Evolutionary conservation across 2,888 invertebrate species (phyloP), one percentile per base, ranked within the genome.

Genomic region (Caenorhabditis zanzibari): DNA sequence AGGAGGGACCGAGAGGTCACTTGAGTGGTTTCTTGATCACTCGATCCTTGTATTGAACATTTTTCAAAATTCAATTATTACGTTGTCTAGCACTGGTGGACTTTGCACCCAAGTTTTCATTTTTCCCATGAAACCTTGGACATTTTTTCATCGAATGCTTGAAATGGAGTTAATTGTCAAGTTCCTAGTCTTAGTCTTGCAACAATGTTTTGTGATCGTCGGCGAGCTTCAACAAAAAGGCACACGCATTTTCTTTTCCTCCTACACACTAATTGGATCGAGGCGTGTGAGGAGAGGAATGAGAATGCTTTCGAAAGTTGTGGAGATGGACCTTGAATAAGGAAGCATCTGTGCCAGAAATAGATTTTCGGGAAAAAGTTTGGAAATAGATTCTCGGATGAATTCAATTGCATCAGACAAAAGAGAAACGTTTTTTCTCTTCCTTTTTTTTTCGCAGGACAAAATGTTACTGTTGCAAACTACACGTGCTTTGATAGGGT

Each of bases 211-310:
- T 79, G 56, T 79, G 79, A 79, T 79, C 71, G 79, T 61, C 71
- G 54, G 9, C 16, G 56, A 79, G 69, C 61, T 35, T 64, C 56
- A 64, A 71, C 71, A 72, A 69, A 79, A 69, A 79, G 24, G 69
- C 79, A 38, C 47, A 79, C 71, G 44, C 71, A 71, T 79, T 71
- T 58, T 79, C 79, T 63, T 24, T 24, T 71, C 71, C 71, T 79
- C 79, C 79, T 79, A 71, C 71, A 72, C 79, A 79, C 79, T 79
- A 79, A 79, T 79, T 79, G 79, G 71, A 79, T 79, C 54, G 71
- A 79, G 79, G 63, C 71, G 63, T 71, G 77, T 59, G 54, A 14
- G 49, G 76, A 64, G 58, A 79, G 22, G 71, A 79, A 79, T 79
- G 71, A 49, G 49, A 59, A 72, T 72, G 72, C 68, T 68, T 61